phyloP scores from a whole-genome alignment of 1,140 invertebrate genomes.

The Gonioctena quinquepunctata region DNA sequence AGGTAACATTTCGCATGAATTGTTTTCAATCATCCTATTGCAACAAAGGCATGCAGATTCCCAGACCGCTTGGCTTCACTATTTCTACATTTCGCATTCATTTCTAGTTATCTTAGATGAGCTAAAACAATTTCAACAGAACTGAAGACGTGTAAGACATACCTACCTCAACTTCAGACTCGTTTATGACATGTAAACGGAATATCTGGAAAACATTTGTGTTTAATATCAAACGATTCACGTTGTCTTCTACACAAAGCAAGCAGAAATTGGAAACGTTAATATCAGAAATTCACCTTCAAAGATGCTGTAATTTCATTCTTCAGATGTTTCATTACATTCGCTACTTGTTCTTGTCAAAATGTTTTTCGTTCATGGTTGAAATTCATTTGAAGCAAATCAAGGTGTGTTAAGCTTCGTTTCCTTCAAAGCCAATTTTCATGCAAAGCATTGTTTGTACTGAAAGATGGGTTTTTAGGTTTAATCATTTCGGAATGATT shows the following conservation, averaged over 20 bases:
- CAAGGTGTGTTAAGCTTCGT: background rate
- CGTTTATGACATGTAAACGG: constrained; percentile 1
- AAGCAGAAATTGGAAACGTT: constrained; percentile 30
- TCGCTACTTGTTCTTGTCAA: constrained; percentile 9
- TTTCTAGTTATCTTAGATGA: background rate
- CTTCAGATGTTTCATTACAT: constrained; percentile 30
- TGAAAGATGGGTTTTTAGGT: background rate
- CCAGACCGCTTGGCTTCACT: too few relatives aligned
- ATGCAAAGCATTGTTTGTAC: too few relatives aligned
- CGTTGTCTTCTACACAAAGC: constrained; percentile 27
- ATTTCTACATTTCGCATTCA: too few relatives aligned
- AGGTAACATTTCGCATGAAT: too few relatives aligned
- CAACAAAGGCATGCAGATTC: too few relatives aligned
- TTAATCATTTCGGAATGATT: too few relatives aligned
- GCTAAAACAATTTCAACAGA: background rate
- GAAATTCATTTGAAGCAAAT: background rate
- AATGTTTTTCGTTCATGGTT: constrained; percentile 10
- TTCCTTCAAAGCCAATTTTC: background rate
- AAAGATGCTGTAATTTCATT: constrained; percentile 31
- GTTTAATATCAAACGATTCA: constrained; percentile 27
- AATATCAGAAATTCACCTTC: constrained; percentile 31
- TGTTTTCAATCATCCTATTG: too few relatives aligned
- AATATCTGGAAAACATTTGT: constrained; percentile 26
- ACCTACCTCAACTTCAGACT: background rate
- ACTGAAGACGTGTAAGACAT: background rate